Base-by-base conservation (phyloP, 1,140 invertebrate genomes). In the Leptinotarsa texana region DNA sequence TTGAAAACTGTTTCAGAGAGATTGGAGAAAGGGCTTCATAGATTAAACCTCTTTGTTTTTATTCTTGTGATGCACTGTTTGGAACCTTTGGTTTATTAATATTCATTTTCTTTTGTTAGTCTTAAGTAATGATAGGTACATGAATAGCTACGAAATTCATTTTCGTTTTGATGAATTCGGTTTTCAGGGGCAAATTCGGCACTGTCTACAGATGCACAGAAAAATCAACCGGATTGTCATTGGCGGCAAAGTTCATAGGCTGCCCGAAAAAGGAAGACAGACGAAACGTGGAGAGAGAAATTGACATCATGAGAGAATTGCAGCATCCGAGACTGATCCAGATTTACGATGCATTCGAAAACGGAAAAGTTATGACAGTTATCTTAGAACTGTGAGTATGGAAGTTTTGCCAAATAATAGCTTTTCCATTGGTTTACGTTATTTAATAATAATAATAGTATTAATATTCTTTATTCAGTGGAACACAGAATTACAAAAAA, bases 331-430 rank as follows among this genome's bases (percentile, higher is more conserved):
- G 96, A 77, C 90, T 99, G 13, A 95, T 99, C 79, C 97, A 99
- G 85, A 89, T 99, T 1, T 99, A 98, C 85, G 97, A 98, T 83
- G 96, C 96, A 4, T 98, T 96, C 84, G 96, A 98, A 84, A 93
- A 92, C 83, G 92, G 92, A 76, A 95, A 96, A 86, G 92, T 94
- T 78, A 97, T 99, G 91, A 96, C 95, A 85, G 94, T 99, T 74
- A 92, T 99, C 70, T 89, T 98, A 72, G 98, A 99, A 91, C 87
- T 98, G 98, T 99, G 89, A 94, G 95, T 93, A 65, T 18, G 13
- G 8, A 42, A 2, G 0, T 11, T 11, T 42, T 42, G 8, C 2
- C 33, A 42, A 11, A 42, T 8, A 33, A 33, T 33, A 33, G 33
- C 1, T 33, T 1, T 33, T 33, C 1, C 33, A 42, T 42, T 11